Base-by-base conservation (phyloP, 2,888 invertebrate genomes). In the Carpatolechia fugitivella region DNA sequence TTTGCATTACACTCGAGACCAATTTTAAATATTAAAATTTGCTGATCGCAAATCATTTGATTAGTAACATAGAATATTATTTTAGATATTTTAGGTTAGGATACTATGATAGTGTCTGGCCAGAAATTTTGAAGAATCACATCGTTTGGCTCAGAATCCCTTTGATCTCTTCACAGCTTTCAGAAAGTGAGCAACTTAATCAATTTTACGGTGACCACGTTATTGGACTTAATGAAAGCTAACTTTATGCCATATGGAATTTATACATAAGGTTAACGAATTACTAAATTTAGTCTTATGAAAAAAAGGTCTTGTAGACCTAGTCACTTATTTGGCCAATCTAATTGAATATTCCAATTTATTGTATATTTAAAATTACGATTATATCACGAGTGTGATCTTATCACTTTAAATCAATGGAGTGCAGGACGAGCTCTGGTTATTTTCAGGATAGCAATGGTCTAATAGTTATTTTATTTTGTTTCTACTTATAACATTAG, bases 121-220 rank as follows among this genome's bases (percentile, higher is more conserved):
- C 90, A 86, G 83, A 88, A 86, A 85, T 84, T 86, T 87, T 82
- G 90, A 88, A 89, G 90, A 84, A 87, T 87, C 85, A 89, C 90
- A 90, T 87, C 90, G 83, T 89, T 89, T 86, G 90, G 90, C 85
- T 88, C 90, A 90, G 90, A 89, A 85, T 82, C 80, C 80, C 80
- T 86, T 88, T 90, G 90, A 90, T 90, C 90, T 90, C 90, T 90
- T 83, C 85, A 85, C 87, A 85, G 90, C 89, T 89, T 90, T 89
- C 89, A 87, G 78, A 80, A 88, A 88, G 86, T 88, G 78, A 81
- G 85, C 86, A 86, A 88, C 89, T 88, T 87, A 87, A 88, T 86
- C 80, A 56, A 83, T 82, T 79, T 77, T 79, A 82, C 78, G 79
- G 80, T 78, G 84, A 85, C 85, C 85, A 82, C 78, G 74, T 82